phyloP scores from a whole-genome alignment of 2,888 invertebrate species.

The Calliphora vomitoria region DNA sequence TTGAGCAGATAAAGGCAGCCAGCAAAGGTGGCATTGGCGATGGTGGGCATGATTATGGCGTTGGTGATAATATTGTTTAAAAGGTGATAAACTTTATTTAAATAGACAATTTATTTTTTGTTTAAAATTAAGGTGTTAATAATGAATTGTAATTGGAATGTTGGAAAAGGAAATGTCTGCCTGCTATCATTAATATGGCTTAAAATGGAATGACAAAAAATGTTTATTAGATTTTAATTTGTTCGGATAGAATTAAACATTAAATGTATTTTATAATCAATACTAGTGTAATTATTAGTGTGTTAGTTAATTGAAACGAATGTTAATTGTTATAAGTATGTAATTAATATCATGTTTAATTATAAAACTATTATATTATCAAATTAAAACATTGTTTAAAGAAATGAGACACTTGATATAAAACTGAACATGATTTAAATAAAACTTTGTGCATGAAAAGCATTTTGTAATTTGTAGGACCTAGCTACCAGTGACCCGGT shows the following conservation, averaged over 20 bases:
- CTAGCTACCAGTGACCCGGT: too few relatives aligned
- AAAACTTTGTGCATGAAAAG: too few relatives aligned
- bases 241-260: neutral
- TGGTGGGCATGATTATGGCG: slow-evolving; percentile 23
- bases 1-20: neutral
- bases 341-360: neutral
- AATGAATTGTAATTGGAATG: slow-evolving; percentile 42
- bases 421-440: too few relatives aligned
- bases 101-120: slow-evolving; percentile 48
- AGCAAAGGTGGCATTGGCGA: neutral
- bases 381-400: too few relatives aligned
- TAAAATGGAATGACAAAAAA: neutral
- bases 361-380: too few relatives aligned
- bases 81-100: slow-evolving; percentile 69
- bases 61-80: slow-evolving; percentile 55
- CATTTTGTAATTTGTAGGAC: too few relatives aligned
- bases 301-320: neutral
- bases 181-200: slow-evolving; percentile 5
- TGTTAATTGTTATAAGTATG: neutral
- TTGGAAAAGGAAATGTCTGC: neutral
- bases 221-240: slow-evolving; percentile 3
- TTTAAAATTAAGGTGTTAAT: slow-evolving; percentile 61
- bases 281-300: neutral
- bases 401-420: too few relatives aligned
- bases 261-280: neutral